Evolutionary conservation across 2,797 vertebrate species (phyloP), one percentile per base, ranked within the genome.

Genomic region (Platyrinchus mystaceus): DNA sequence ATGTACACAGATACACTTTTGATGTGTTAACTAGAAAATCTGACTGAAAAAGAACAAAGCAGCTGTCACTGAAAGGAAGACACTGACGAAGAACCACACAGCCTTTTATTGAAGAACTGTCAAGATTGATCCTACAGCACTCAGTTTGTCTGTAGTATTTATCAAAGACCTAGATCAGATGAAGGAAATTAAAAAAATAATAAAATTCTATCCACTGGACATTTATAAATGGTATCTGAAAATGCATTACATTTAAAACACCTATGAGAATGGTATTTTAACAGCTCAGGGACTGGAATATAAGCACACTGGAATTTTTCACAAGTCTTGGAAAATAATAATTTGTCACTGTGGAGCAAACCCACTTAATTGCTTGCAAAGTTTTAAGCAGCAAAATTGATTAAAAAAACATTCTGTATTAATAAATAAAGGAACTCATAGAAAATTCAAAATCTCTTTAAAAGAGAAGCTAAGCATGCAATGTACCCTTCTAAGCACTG

Each of bases 11-110:
- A 98, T 98, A 98, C 97, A 98, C 98, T 98, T 99, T 99, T 98
- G 98, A 99, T 98, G 98, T 99, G 98, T 98, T 98, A 98, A 99
- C 98, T 98, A 98, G 98, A 98, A 98, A 98, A 98, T 98, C 98
- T 99, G 98, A 98, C 98, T 98, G 97, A 97, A 97, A 98, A 97
- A 98, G 98, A 99, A 99, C 98, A 99, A 99, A 99, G 98, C 98
- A 98, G 97, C 98, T 99, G 98, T 98, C 98, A 98, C 97, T 97
- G 97, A 98, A 96, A 98, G 97, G 98, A 98, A 98, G 97, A 97
- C 98, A 98, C 98, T 98, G 98, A 98, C 98, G 97, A 98, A 98
- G 98, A 98, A 98, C 98, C 97, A 98, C 97, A 97, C 97, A 98
- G 98, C 97, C 98, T 98, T 98, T 98, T 98, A 98, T 98, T 98